A percentile compares a stretch with the other conserved stretches of the same genome.
Conservation (phyloP, 1,140 invertebrate genomes). For the Liolophura sinensis region DNA sequence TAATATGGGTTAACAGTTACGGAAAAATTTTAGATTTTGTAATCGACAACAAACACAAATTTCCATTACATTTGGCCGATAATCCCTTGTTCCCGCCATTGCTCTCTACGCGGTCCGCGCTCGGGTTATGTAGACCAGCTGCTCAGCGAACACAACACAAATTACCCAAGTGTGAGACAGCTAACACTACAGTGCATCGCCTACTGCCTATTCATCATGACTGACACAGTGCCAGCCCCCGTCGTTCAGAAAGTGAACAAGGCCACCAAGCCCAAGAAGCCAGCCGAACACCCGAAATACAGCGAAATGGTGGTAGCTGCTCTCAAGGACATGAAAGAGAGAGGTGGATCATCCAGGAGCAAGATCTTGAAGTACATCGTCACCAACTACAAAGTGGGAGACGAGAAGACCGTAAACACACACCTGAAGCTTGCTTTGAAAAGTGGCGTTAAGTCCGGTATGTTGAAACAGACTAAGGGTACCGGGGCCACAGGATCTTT, state of each 20-base stretch:
- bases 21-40: no score
- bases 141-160: no score
- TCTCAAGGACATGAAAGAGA: conserved; percentile 14
- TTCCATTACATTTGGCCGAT: no score
- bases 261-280: conserved; percentile 28
- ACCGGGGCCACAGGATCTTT: conserved; percentile 42
- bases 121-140: no score
- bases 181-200: no score
- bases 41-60: no score
- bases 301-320: conserved; percentile 8
- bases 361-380: conserved; percentile 47
- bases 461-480: conserved; percentile 36
- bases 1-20: no score
- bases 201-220: no score
- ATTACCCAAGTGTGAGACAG: no score
- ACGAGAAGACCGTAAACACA: conserved; percentile 36
- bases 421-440: conserved; percentile 32
- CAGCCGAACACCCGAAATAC: conserved; percentile 12
- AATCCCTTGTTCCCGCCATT: no score
- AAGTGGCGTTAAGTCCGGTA: conserved; percentile 25
- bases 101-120: no score
- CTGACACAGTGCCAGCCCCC: no score
- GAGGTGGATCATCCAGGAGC: conserved; percentile 29
- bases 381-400: conserved; percentile 36
- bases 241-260: conserved; percentile 7